A percentile compares a stretch with the other conserved stretches of the same genome.
Evolutionary conservation across 2,113 vertebrate genomes (phyloP).

Genomic region (Oreochromis niloticus): DNA sequence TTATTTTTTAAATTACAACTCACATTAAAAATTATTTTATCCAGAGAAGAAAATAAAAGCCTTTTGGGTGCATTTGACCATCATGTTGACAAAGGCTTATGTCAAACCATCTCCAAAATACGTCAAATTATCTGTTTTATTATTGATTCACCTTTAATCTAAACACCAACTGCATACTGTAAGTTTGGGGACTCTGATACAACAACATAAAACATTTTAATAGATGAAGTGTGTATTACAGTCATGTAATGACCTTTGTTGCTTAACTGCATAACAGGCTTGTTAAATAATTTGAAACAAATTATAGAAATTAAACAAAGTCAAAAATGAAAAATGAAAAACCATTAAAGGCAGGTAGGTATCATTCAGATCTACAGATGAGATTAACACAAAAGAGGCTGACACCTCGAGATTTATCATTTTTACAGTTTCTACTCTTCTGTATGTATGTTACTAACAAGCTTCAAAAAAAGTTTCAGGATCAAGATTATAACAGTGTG

Average conservation of each 20-base stretch:
- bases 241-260: background rate
- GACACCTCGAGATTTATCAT: background rate
- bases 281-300: background rate
- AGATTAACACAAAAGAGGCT: background rate
- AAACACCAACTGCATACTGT: background rate
- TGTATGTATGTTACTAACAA: background rate
- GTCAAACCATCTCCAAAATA: background rate
- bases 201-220: background rate
- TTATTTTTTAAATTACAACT: background rate
- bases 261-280: background rate
- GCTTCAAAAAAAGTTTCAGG: background rate
- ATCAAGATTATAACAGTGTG: background rate
- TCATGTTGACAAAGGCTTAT: background rate
- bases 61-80: background rate
- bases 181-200: background rate
- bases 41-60: background rate
- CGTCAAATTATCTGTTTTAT: background rate
- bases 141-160: background rate
- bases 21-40: background rate
- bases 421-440: background rate
- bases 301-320: background rate
- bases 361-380: background rate
- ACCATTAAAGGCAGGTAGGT: background rate
- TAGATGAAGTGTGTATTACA: background rate
- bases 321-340: background rate